These are phyloP conservation scores for Hoplostethus mediterraneus DNA, from an alignment of 2,797 vertebrate genomes.

Conservation along the genomic window DNA sequence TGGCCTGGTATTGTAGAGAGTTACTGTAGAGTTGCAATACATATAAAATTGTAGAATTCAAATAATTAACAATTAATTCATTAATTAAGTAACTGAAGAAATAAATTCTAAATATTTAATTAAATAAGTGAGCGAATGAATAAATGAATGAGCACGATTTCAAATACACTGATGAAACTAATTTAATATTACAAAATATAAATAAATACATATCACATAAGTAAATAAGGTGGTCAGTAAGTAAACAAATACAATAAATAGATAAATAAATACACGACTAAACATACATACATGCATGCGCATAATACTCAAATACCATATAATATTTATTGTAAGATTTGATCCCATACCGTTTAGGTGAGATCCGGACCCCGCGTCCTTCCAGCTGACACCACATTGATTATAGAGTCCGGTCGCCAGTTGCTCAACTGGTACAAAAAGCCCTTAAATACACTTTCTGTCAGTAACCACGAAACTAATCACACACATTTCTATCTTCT, in stretches of 20 bases:
- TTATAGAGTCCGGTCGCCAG: conserved; percentile 75
- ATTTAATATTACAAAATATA: too few relatives aligned
- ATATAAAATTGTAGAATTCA: too few relatives aligned
- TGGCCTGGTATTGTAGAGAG: not conserved
- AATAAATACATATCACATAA: too few relatives aligned
- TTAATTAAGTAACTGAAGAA: too few relatives aligned
- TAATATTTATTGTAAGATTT: conserved; percentile 6
- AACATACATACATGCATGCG: not conserved
- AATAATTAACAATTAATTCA: too few relatives aligned
- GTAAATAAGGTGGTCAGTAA: too few relatives aligned
- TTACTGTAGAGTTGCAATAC: too few relatives aligned
- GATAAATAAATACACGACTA: not conserved
- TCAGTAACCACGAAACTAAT: not conserved
- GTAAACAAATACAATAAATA: not conserved
- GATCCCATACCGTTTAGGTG: conserved; percentile 85
- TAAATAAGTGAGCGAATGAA: too few relatives aligned
- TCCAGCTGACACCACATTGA: conserved; percentile 87
- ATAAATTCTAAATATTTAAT: too few relatives aligned
- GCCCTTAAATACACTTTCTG: conserved; percentile 30
- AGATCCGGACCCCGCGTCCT: conserved; percentile 87
- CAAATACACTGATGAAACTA: too few relatives aligned
- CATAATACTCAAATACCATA: not conserved
- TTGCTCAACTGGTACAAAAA: conserved; percentile 63
- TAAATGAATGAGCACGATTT: too few relatives aligned
- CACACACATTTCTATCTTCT: conserved; percentile 38